Percentiles rank a stretch among this genome's conserved stretches.
Evolutionary conservation across 2,113 vertebrate species (phyloP).

Genomic region (Geococcyx californianus): DNA sequence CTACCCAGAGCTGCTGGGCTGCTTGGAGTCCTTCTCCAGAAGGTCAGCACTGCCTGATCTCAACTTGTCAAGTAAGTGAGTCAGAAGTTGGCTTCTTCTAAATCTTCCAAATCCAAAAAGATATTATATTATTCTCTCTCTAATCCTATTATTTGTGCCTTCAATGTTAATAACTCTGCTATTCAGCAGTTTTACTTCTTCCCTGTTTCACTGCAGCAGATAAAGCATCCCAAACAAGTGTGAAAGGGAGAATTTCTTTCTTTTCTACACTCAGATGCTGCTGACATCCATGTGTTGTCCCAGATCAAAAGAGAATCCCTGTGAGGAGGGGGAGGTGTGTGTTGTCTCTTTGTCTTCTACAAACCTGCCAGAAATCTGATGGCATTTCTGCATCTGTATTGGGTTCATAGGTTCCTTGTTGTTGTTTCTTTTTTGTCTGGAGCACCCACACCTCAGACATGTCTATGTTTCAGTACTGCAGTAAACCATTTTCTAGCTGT

Average conservation of each 20-base stretch:
- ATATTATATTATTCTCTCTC: conserved; percentile 7
- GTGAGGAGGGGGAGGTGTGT: rapidly evolving
- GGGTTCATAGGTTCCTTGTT: rapidly evolving
- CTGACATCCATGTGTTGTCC: background rate
- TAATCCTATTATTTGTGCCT: conserved; percentile 27
- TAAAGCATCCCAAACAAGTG: background rate
- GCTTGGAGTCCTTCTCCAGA: background rate
- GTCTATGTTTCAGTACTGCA: background rate
- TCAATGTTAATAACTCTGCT: conserved; percentile 5
- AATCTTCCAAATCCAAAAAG: conserved; percentile 13
- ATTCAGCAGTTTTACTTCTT: conserved; percentile 41
- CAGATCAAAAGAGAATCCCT: background rate
- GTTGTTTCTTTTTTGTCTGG: background rate
- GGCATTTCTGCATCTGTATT: background rate
- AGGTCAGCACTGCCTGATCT: background rate
- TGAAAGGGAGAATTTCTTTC: background rate
- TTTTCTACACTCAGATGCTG: background rate
- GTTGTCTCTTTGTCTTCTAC: background rate
- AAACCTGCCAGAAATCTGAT: background rate
- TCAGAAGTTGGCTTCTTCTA: conserved; percentile 20
- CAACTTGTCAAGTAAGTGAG: background rate
- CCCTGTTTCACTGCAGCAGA: background rate
- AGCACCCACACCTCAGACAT: background rate
- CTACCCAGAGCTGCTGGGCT: background rate
- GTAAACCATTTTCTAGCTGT: background rate